phyloP scores from a whole-genome alignment of 1,140 invertebrate species.

The Sarcophaga peregrina region DNA sequence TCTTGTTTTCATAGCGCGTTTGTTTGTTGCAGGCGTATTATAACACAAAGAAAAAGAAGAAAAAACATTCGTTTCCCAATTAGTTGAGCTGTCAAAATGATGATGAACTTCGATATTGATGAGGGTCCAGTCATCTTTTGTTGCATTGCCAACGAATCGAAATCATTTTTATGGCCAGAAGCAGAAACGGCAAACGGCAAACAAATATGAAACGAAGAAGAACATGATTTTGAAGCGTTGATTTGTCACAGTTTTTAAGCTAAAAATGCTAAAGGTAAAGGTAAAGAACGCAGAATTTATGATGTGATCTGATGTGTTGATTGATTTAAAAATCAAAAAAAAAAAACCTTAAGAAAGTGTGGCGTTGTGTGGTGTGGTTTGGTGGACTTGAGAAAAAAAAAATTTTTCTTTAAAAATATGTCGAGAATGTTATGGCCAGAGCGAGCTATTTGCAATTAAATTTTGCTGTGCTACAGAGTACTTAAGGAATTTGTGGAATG shows the following conservation, averaged over 20 bases:
- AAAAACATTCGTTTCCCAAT: constrained; percentile 59
- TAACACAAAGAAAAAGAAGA: background rate
- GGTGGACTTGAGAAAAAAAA: too few relatives aligned
- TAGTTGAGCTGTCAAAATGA: constrained; percentile 66
- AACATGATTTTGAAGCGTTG: constrained; percentile 33
- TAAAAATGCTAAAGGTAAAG: background rate
- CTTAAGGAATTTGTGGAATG: background rate
- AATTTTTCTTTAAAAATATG: too few relatives aligned
- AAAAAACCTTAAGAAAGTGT: too few relatives aligned
- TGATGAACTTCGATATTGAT: constrained; percentile 66
- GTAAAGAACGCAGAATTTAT: background rate
- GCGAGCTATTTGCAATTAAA: background rate
- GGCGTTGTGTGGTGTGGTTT: too few relatives aligned
- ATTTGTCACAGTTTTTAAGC: constrained; percentile 36
- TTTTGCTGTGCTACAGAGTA: background rate
- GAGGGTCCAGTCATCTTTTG: constrained; percentile 52
- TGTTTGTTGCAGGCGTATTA: constrained; percentile 39
- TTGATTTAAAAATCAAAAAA: background rate
- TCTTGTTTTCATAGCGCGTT: constrained; percentile 11
- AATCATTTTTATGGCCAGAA: background rate
- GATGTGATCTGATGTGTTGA: background rate
- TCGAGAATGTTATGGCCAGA: too few relatives aligned
- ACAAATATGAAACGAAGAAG: too few relatives aligned
- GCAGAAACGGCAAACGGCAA: background rate
- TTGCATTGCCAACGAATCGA: background rate